Conservation (phyloP, 2,888 invertebrate species). For the Esperia sulphurella region DNA sequence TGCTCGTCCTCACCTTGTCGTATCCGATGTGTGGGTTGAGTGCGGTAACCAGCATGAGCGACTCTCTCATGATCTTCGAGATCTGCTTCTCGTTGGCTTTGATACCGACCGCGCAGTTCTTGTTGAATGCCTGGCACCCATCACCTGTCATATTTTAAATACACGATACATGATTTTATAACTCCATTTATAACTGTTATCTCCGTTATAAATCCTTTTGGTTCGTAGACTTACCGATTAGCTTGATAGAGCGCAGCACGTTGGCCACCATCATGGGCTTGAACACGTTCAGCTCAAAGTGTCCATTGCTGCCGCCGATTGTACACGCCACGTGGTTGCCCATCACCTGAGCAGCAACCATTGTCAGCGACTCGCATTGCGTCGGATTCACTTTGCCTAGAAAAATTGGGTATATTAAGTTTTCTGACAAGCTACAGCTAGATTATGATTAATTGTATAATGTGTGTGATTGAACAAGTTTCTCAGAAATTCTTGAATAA, state of each 20-base stretch:
- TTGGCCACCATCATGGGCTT: conserved; percentile 98
- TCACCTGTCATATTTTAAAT: conserved; percentile 75
- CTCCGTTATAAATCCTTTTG: too few species aligned
- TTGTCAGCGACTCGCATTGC: conserved; percentile 98
- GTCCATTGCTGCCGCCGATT: conserved; percentile 96
- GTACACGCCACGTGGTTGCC: conserved; percentile 97
- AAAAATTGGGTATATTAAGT: not conserved
- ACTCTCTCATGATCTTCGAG: conserved; percentile 91
- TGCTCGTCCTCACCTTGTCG: conserved; percentile 84
- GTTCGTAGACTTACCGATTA: conserved; percentile 80
- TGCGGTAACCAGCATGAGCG: conserved; percentile 98
- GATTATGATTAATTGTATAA: too few species aligned
- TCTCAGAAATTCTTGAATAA: too few species aligned
- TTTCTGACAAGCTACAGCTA: too few species aligned
- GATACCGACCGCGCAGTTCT: conserved; percentile 92
- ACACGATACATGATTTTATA: too few species aligned
- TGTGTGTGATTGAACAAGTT: too few species aligned
- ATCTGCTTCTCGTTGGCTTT: conserved; percentile 87
- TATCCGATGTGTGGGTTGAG: conserved; percentile 99
- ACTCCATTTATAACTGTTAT: too few species aligned
- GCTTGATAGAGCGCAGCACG: conserved; percentile 92
- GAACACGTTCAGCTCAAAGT: conserved; percentile 99
- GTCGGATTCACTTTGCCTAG: conserved; percentile 98
- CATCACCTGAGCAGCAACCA: conserved; percentile 98
- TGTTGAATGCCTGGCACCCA: conserved; percentile 89